Evolutionary conservation across 2,113 vertebrate species (phyloP), one percentile per base, ranked within the genome.

Genomic region (Myanophis thanlyinensis): DNA sequence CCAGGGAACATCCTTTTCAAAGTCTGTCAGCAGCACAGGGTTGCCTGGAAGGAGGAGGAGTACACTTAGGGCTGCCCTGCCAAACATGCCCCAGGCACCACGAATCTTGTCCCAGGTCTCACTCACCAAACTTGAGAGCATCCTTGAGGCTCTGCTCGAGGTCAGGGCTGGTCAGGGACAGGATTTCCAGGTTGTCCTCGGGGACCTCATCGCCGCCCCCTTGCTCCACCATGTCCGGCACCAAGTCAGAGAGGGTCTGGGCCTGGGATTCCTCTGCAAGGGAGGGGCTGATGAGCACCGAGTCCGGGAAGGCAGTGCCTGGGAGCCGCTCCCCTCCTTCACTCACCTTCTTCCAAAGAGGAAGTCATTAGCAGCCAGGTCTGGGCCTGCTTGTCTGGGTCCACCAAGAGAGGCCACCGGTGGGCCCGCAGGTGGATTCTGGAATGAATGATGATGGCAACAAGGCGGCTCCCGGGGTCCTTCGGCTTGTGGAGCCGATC

Each of bases 381-480:
- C 59, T 95, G 94, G 11, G 96, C 96, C 92, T 98, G 96, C 49
- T 96, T 94, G 89, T 97, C 94, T 0, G 95, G 96, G 90, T 98
- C 97, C n/a, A 97, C 96, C 90, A 98, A 92, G 87, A 99, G 97
- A 88, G 97, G 97, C 96, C 98, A 98, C 0, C 93, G 95, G 44
- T 96, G 96, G 6, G 95, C 93, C 27, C 88, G 93, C 23, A 62
- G 35, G 6, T 92, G 93, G 44, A 51, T 95, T 46, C 40, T 84
- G 44, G 97, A 97, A 95, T 95, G 97, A 27, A 98, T 93, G 49
- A 98, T 90, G 52, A 98, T 91, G 1, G 97, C 94, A 22, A 96
- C 20, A 44, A 97, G 94, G 51, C 96, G 96, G 46, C 95, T 94
- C 10, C 94, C 95, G 22, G 92, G 89, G 0, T 95, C 96, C n/a